Base-by-base conservation (phyloP, 2,888 invertebrate genomes). In the Atethmia centrago region DNA sequence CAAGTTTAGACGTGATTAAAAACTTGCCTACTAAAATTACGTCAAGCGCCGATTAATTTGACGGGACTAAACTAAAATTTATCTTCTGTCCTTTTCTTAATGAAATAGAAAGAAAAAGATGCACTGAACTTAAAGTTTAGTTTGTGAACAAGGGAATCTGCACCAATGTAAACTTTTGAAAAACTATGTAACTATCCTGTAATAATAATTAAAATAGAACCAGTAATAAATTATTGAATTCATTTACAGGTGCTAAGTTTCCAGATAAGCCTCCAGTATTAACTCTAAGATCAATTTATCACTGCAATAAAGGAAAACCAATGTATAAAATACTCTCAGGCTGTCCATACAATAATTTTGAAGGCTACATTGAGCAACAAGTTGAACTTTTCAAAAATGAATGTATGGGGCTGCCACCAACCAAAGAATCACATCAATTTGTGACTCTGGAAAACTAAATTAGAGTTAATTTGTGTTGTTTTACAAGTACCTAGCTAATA, bases 201-300 rank as follows among this genome's bases (percentile, higher is more conserved):
- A 16, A 47, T 25, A 40, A 40, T 40, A 25, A 55, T 42, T 28
- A 21, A 28, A 55, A n/a, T 28, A 53, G n/a, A 70, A 53, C 28
- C 42, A 42, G 3, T 19, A 49, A n/a, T n/a, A n/a, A 71, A 40
- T 63, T 1, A 47, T 49, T 40, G 0, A 45, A 47, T 66, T 81
- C 67, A 62, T 55, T 73, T 93, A 55, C 91, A 96, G 95, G 93
- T 81, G 79, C 90, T 2, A 93, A 94, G 82, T 97, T 97, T 90
- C 97, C 97, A 12, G 94, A 94, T 64, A 96, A 97, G 75, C 93
- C 93, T 58, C 97, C 97, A 47, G 91, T 93, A 64, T 90, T 97
- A 51, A 94, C 91, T 5, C 86, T 97, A 8, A 92, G 96, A 76
- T 97, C 97, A 19, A 93, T 97, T n/a, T 97, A 97, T 89, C 97